Evolutionary conservation across 2,888 invertebrate genomes (phyloP), one percentile per base, ranked within the genome.

Genomic region (Limnephilus lunatus): DNA sequence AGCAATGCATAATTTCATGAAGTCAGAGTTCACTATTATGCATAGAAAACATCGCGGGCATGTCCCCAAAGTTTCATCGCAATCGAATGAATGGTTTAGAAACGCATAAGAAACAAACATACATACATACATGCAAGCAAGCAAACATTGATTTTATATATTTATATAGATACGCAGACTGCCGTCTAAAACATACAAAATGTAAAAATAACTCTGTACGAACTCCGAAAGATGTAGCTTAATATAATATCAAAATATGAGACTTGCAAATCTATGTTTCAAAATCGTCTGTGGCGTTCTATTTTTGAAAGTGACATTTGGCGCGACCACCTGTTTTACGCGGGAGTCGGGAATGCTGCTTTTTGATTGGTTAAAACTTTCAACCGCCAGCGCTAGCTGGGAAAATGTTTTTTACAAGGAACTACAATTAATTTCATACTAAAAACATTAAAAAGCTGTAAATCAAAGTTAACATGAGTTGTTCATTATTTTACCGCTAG

Each of bases 271-370:
- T 68, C 68, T 68, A 68, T 68, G 25, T 88, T 88, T 80, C 88
- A 80, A 82, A 90, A 90, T 90, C 81, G 39, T 90, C 90, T 48
- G 90, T 81, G 44, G 90, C 87, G 89, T 83, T 91, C 92, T 92
- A 92, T 91, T 89, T 92, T 91, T 81, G 86, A 90, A 92, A 89
- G 87, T 90, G 90, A 91, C 92, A 91, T 91, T 92, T 90, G 92
- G 92, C 92, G 91, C 91, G 91, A 90, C 81, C 92, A 92, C 91
- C 92, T 92, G 92, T 92, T 91, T 86, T 85, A 81, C 39, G 85
- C 85, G 85, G 85, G 85, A 85, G 85, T 14, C n/a, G 85, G 25
- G 39, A 85, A 35, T 39, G 25, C 31, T n/a, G 81, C 68, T 25
- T 9, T 85, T 25, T 32, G 39, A 85, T 83, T 83, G 82, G 92